Evolutionary conservation across 2,113 vertebrate genomes (phyloP).

Genomic region (Eira barbara): DNA sequence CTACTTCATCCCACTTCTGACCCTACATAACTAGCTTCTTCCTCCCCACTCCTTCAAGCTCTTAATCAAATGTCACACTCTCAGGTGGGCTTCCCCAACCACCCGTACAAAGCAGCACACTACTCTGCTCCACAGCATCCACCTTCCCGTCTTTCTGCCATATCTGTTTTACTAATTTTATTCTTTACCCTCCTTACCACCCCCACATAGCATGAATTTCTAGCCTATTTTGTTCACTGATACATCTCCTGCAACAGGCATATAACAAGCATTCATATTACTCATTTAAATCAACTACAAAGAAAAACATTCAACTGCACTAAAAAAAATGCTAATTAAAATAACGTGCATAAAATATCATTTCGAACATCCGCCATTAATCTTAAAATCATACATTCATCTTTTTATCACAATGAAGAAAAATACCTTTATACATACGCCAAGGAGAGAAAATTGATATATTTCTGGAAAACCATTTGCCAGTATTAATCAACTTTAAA

Average conservation of each 20-base stretch:
- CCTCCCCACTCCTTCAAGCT: background rate
- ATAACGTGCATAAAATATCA: background rate
- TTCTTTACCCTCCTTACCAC: background rate
- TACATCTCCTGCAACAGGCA: background rate
- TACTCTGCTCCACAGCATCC: background rate
- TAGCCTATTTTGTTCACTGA: background rate
- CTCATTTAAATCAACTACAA: background rate
- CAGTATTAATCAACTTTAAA: background rate
- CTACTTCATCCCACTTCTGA: background rate
- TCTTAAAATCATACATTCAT: background rate
- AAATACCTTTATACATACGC: background rate
- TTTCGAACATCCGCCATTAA: background rate
- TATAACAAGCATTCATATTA: background rate
- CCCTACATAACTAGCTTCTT: background rate
- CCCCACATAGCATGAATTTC: background rate
- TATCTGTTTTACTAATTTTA: background rate
- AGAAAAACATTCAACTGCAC: background rate
- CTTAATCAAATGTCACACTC: background rate
- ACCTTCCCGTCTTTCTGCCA: background rate
- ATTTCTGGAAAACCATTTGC: background rate
- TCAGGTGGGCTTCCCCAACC: background rate
- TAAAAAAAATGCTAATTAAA: slow-evolving; percentile 14
- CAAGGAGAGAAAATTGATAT: background rate
- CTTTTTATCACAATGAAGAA: background rate
- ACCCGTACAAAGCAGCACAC: background rate